Base-by-base conservation (phyloP, 2,797 vertebrate species). In the Tadarida brasiliensis region DNA sequence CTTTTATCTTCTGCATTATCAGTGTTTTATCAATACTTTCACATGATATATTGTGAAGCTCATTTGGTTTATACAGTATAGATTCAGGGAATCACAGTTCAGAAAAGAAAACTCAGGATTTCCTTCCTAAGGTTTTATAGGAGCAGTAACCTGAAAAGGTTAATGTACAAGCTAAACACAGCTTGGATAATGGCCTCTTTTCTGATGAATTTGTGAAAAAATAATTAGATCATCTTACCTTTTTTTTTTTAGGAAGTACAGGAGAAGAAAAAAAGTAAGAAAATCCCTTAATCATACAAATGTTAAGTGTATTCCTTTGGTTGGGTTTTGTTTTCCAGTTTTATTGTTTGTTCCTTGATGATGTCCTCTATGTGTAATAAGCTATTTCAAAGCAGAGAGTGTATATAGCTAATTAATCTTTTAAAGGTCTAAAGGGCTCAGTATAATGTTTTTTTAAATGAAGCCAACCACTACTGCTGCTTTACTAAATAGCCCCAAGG, bases 281-380 rank as follows among this genome's bases (percentile, higher is more conserved):
- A 90, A 83, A 74, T 77, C 33, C 61, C 56, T 76, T 84, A 74
- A 30, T 71, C 80, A 61, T 39, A 65, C 22, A 57, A 33, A 63
- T 57, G 47, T 84, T 54, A 81, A 81, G 61, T 88, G 16, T 91
- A 76, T 61, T 82, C 26, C 24, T 92, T 78, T 87, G 49, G 68
- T 78, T 90, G 30, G 74, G 22, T 82, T 87, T 85, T 74, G 28
- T 77, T 85, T 82, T 85, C 80, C 26, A 73, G 28, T 82, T 88
- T 94, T 87, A 78, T 90, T 86, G 70, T 78, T 94, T 92, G 63
- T 68, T 89, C 78, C 61, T 93, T 63, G 56, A 73, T 68, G 87
- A 82, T 94, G 7, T 77, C 47, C 35, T 89, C 39, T 78, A 87
- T 94, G 49, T 90, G 7, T 87, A 59, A 59, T 78, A 68, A 91